Conservation (phyloP, 2,113 vertebrate species). For the Psittacula cyanocephala region DNA sequence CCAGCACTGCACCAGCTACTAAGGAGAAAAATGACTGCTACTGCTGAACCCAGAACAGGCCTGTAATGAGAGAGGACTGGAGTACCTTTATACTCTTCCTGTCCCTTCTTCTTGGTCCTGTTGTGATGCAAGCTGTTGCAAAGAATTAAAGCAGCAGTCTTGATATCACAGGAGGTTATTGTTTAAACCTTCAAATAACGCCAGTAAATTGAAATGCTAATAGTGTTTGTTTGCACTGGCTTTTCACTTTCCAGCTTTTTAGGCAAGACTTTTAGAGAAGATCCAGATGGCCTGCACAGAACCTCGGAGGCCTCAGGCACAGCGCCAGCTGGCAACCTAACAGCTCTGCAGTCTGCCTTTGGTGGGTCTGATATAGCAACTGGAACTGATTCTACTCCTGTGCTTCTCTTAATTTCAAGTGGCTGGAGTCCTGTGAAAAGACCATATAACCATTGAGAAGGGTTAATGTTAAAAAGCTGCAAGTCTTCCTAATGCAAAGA, state of each 20-base stretch:
- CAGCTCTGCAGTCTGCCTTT: not conserved
- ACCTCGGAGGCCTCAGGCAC: not conserved
- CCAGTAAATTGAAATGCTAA: not conserved
- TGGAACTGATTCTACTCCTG: not conserved
- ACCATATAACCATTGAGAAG: not conserved
- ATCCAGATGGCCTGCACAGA: not conserved
- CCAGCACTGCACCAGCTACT: too few relatives aligned
- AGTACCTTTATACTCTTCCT: not conserved
- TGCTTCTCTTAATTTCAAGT: not conserved
- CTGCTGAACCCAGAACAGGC: not conserved
- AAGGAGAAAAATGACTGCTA: too few relatives aligned
- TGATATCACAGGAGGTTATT: not conserved
- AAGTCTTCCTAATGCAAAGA: not conserved
- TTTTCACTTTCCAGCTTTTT: not conserved
- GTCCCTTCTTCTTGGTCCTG: not conserved
- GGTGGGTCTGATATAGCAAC: not conserved
- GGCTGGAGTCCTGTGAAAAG: not conserved
- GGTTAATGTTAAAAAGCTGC: not conserved
- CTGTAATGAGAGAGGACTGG: not conserved
- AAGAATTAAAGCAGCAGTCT: not conserved
- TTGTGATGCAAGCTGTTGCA: not conserved
- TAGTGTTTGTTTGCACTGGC: not conserved
- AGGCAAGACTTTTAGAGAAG: not conserved
- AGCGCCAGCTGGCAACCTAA: not conserved
- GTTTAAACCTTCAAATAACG: not conserved